phyloP scores from a whole-genome alignment of 2,113 vertebrate genomes.

The Dasyprocta punctata region DNA sequence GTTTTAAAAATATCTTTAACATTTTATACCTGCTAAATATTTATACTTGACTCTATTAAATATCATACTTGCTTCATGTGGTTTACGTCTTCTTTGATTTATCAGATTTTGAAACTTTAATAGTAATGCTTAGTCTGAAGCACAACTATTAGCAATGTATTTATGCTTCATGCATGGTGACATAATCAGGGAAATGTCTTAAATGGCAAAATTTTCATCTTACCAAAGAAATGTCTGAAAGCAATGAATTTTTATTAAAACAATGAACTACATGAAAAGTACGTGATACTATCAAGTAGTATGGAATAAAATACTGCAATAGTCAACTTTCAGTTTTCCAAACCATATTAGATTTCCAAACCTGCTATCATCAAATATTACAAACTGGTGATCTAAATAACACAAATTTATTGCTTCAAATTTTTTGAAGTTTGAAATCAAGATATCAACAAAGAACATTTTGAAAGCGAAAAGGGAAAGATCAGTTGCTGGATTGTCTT shows the following conservation, averaged over 20 bases:
- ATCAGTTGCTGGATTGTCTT: neutral
- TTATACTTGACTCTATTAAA: neutral
- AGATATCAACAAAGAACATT: neutral
- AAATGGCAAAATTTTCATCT: slow-evolving; percentile 48
- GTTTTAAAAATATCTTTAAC: neutral
- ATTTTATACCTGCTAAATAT: neutral
- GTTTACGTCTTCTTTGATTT: neutral
- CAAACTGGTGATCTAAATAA: neutral
- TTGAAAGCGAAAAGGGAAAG: neutral
- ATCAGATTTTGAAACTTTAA: slow-evolving; percentile 43
- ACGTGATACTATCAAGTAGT: neutral
- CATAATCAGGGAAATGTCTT: neutral
- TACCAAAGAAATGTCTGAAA: slow-evolving; percentile 21
- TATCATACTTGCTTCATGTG: neutral
- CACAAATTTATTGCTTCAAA: neutral
- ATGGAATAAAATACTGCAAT: slow-evolving; percentile 3
- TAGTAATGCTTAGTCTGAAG: neutral
- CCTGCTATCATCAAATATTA: neutral
- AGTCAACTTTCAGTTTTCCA: neutral
- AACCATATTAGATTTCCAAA: neutral
- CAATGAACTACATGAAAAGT: slow-evolving; percentile 15
- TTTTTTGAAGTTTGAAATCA: neutral
- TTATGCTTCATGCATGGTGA: slow-evolving; percentile 13
- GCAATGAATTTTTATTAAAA: slow-evolving; percentile 71
- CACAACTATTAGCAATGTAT: slow-evolving; percentile 32